Base-by-base conservation (phyloP, 2,113 vertebrate species). In the Mustela lutreola region DNA sequence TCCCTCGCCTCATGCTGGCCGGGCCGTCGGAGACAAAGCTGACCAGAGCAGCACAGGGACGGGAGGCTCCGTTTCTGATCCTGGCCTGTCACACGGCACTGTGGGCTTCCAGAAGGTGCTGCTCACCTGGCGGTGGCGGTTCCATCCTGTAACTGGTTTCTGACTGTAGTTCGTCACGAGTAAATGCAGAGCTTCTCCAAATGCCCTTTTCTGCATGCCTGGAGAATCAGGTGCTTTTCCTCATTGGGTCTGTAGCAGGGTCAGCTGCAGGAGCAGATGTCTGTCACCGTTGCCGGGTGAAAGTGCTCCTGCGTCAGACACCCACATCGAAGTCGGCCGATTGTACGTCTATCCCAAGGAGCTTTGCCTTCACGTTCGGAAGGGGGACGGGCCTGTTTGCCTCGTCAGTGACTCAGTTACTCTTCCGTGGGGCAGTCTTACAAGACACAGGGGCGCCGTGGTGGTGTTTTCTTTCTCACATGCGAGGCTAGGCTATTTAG, bases 401-500 rank as follows among this genome's bases (percentile, higher is more conserved):
- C 2, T 78, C 33, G 0, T 5, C 0, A 7, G 15, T 22, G 36
- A 71, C 5, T 83, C 24, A 50, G 56, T 70, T 94, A 28, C 26
- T 62, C 15, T 70, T 62, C 31, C 39, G n/a, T 18, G 26, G 7
- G 75, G 22, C 1, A 11, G 4, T 67, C 45, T 67, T 58, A 6
- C 10, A 62, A 26, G 22, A 75, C 26, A 75, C 71, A 42, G 42
- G 45, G 75, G 7, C 15, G 2, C 31, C 18, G 12, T 28, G 5
- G 24, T 75, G 36, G 6, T 21, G 36, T 76, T 31, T 18, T 48
- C 26, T 31, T 78, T 91, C 96, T 94, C 93, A 26, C 6, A 1
- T 42, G 86, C 89, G 92, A 97, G 80, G 91, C 94, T 94, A 94
- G 90, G 97, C 97, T 98, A 98, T 98, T 98, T 98, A 97, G 98